These are phyloP conservation scores for Hassar affinis DNA, from an alignment of 2,113 vertebrate genomes.

Conservation along the genomic window DNA sequence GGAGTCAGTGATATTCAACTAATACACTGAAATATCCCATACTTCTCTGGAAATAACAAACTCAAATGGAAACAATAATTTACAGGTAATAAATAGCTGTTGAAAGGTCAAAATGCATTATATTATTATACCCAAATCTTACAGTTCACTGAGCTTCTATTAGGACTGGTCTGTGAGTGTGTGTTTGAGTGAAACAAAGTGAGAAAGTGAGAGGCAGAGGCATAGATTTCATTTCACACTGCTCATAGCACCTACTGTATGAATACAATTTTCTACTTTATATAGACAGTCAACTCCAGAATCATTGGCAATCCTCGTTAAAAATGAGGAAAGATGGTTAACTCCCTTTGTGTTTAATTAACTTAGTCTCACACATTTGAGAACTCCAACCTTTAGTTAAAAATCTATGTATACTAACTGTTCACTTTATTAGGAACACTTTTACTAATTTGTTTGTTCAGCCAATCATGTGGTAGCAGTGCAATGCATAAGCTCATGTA, in stretches of 20 bases:
- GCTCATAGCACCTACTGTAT: not conserved
- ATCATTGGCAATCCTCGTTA: not conserved
- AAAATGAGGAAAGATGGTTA: not conserved
- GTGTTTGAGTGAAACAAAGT: conserved; percentile 4
- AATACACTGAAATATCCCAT: not conserved
- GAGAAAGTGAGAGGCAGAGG: not conserved
- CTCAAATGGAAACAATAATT: not conserved
- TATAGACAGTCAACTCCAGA: not conserved
- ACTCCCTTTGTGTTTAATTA: not conserved
- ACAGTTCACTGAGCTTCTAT: not conserved
- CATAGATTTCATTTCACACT: conserved; percentile 1
- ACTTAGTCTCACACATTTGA: not conserved
- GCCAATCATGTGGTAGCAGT: not conserved
- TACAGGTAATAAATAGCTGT: conserved; percentile 5
- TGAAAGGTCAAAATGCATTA: conserved; percentile 7
- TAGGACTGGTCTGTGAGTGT: not conserved
- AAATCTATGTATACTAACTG: no score
- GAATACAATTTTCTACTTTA: not conserved
- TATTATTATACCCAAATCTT: not conserved
- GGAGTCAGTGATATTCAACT: not conserved
- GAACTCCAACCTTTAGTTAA: not conserved
- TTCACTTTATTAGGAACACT: not conserved
- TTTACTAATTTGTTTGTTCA: not conserved
- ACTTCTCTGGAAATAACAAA: not conserved
- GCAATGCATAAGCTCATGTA: not conserved